Evolutionary conservation across 2,113 vertebrate genomes (phyloP), one percentile per base, ranked within the genome.

Genomic region (Oceanodroma tethys): DNA sequence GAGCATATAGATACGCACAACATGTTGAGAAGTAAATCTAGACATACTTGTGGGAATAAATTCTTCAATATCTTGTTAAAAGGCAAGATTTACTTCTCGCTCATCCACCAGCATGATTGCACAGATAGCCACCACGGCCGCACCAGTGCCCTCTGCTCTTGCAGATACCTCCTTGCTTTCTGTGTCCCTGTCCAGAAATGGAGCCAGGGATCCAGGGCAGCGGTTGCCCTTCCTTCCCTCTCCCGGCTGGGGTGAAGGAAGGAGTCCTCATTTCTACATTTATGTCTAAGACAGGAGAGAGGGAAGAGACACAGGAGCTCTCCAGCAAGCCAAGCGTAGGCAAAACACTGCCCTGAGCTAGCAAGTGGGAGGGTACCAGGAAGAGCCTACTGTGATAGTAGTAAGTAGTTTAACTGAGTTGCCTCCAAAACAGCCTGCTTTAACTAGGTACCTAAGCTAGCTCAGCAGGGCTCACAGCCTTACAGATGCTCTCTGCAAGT

Each of bases 61-160:
- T n/a, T 26, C 36, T 80, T 53, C 63, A 72, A 4, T 53, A 56
- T 34, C 52, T 66, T 53, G 56, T 36, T 50, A 81, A 81, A 36
- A 71, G 32, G 34, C 13, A 63, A 73, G 26, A 66, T 86, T 72
- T 79, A 7, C 6, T 71, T 74, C 50, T 82, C 16, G 0, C 9
- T 80, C 6, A 6, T 18, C 30, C 45, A 55, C 29, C 18, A 52
- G 10, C n/a, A 29, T 7, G 17, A 62, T 50, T 83, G 12, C 32
- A 87, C 25, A 16, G 11, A 36, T 1, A 83, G 29, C 30, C 73
- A 38, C 38, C 34, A 47, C 0, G 0, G 22, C 30, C 3, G 0
- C 63, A 63, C 10, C 15, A 58, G 27, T 2, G 8, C 15, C 15
- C 6, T 38, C 43, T 55, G 27, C 16, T 58, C n/a, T 74, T 62